These are phyloP conservation scores for Meriones psammophilus DNA, from an alignment of 2,797 vertebrate species.

Conservation along the genomic window DNA sequence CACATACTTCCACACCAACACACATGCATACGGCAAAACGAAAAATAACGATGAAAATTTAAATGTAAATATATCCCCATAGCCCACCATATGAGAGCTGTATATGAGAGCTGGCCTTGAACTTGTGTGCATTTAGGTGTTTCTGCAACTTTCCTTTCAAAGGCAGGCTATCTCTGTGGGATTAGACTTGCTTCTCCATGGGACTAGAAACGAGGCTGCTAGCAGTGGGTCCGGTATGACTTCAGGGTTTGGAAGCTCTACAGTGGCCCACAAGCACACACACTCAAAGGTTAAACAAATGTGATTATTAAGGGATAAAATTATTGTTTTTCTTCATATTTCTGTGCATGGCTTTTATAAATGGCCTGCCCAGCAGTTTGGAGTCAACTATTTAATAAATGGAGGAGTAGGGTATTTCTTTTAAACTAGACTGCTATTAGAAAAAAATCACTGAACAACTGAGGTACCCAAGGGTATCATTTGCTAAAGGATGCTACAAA, in stretches of 20 bases:
- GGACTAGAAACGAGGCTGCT: not conserved
- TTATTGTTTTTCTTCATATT: not conserved
- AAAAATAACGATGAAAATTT: not conserved
- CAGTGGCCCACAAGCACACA: not conserved
- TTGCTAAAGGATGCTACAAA: not conserved
- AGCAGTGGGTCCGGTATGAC: not conserved
- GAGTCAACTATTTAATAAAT: not conserved
- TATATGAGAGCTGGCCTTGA: not conserved
- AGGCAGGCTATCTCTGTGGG: not conserved
- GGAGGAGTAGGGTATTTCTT: not conserved
- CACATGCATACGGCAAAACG: not conserved
- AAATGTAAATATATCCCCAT: not conserved
- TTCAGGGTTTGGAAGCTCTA: not conserved
- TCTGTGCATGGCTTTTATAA: not conserved
- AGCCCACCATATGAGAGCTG: not conserved
- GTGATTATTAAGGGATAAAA: not conserved
- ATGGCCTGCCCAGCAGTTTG: not conserved
- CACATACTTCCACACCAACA: not conserved
- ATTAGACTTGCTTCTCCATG: not conserved
- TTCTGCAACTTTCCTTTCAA: not conserved
- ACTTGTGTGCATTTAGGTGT: too few relatives aligned
- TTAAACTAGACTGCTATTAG: not conserved
- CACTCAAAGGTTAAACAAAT: not conserved
- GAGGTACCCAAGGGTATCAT: not conserved
- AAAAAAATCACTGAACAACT: conserved; percentile 24